phyloP scores from a whole-genome alignment of 2,113 vertebrate species.

The Solenodon paradoxus region DNA sequence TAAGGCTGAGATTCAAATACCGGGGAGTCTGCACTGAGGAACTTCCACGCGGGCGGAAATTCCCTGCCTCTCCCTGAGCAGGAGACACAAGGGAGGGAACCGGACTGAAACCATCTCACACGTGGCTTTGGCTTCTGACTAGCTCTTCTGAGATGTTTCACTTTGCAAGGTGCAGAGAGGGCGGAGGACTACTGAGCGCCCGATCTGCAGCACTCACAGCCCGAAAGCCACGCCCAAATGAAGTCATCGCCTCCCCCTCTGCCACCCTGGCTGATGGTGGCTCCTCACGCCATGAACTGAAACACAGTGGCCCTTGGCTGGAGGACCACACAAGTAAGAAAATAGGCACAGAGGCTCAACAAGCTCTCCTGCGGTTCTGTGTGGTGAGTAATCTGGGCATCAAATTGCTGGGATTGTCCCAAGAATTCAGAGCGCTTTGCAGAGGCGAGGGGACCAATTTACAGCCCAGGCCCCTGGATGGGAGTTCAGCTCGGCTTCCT shows the following conservation, averaged over 20 bases:
- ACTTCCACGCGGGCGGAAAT: fast-evolving
- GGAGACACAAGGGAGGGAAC: background rate
- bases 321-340: background rate
- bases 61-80: background rate
- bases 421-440: fast-evolving
- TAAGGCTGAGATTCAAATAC: background rate
- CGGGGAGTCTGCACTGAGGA: background rate
- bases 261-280: background rate
- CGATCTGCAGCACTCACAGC: too few relatives aligned
- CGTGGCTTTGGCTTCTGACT: background rate
- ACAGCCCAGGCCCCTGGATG: background rate
- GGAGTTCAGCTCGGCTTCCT: background rate
- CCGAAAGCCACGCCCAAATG: too few relatives aligned
- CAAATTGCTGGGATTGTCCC: background rate
- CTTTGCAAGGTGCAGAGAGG: background rate
- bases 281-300: background rate
- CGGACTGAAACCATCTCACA: background rate
- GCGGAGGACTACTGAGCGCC: background rate
- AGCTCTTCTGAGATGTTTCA: background rate
- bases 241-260: background rate
- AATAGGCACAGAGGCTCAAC: background rate
- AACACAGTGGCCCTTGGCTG: background rate
- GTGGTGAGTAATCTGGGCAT: background rate
- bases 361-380: background rate
- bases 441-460: background rate